phyloP scores from a whole-genome alignment of 2,797 vertebrate species.

The Dendrocincla tyrannina region DNA sequence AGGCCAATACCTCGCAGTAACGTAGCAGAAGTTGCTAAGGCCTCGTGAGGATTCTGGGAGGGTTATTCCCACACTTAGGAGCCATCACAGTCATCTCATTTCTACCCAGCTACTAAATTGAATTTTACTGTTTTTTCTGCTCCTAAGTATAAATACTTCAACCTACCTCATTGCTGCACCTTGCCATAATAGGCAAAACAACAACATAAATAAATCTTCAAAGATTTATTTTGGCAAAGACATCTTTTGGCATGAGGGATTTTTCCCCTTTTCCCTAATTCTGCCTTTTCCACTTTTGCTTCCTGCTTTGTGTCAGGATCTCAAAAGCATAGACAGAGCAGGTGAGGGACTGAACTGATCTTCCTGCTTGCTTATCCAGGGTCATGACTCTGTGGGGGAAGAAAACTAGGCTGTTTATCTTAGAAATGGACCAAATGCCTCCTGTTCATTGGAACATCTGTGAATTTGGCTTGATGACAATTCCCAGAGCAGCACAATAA shows the following conservation, averaged over 20 bases:
- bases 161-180: neutral
- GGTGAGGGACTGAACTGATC: neutral
- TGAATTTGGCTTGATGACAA: slow-evolving; percentile 32
- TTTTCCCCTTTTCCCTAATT: neutral
- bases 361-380: neutral
- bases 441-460: slow-evolving; percentile 41
- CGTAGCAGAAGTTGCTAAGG: neutral
- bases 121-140: neutral
- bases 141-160: neutral
- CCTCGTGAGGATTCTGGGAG: neutral
- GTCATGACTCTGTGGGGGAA: slow-evolving; percentile 21
- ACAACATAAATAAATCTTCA: neutral
- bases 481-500: slow-evolving; percentile 11
- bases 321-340: neutral
- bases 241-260: neutral
- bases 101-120: neutral
- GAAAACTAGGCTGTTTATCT: slow-evolving; percentile 16
- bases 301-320: neutral
- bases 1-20: neutral
- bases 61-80: neutral
- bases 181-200: neutral
- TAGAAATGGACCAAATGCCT: slow-evolving; percentile 25
- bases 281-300: neutral
- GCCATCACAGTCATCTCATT: neutral
- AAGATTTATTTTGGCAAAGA: no score